These are phyloP conservation scores for Psilopogon haemacephalus DNA, from an alignment of 2,113 vertebrate genomes.

Conservation along the genomic window DNA sequence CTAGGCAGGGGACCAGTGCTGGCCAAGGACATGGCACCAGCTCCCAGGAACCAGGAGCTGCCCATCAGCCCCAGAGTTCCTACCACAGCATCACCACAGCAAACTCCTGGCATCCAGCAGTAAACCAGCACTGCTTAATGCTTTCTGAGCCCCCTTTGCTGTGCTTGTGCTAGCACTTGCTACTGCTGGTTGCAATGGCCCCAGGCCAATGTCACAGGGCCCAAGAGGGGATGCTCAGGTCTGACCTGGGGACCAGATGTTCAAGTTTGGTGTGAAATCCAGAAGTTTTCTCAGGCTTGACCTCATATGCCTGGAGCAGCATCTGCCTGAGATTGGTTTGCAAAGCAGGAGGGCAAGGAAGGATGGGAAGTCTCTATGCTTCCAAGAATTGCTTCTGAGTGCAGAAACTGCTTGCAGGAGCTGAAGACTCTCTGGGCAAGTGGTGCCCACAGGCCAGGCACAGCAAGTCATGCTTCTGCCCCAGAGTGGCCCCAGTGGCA, in stretches of 20 bases:
- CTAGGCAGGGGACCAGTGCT: fast-evolving
- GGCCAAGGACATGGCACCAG: not conserved
- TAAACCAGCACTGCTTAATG: not conserved
- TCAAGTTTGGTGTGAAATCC: not conserved
- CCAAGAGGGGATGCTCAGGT: not conserved
- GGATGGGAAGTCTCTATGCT: not conserved
- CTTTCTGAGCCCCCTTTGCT: not conserved
- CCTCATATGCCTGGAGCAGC: not conserved
- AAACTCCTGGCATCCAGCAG: not conserved
- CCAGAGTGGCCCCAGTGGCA: fast-evolving
- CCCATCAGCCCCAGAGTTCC: not conserved
- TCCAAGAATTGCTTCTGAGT: not conserved
- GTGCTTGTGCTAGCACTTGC: not conserved
- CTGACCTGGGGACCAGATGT: not conserved
- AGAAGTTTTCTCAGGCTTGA: not conserved
- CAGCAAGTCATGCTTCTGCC: not conserved
- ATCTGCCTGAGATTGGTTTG: not conserved
- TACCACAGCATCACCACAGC: not conserved
- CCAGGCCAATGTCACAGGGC: not conserved
- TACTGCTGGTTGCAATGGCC: not conserved
- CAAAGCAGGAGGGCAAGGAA: not conserved
- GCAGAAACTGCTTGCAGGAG: not conserved
- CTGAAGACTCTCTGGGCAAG: not conserved
- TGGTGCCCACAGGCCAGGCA: fast-evolving
- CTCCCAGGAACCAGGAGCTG: not conserved